phyloP scores from a whole-genome alignment of 92 coral and sea anemone genomes.

The Porites divaricata region DNA sequence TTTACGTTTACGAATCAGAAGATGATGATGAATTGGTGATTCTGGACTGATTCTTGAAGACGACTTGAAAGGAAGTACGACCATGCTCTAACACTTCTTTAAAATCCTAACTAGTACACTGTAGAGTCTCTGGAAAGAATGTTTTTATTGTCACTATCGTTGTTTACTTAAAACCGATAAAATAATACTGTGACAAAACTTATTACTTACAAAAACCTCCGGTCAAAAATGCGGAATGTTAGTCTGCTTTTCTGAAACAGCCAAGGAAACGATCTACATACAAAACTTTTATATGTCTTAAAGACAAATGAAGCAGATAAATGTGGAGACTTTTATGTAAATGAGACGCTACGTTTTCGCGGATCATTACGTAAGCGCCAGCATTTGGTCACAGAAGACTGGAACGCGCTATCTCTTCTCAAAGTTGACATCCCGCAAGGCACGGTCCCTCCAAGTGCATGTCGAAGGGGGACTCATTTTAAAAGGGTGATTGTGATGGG shows the following conservation, averaged over 20 bases:
- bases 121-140: background rate
- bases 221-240: background rate
- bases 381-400: background rate
- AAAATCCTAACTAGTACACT: background rate
- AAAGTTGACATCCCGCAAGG: slow-evolving; percentile 79
- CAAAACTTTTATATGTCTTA: background rate
- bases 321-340: background rate
- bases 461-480: slow-evolving; percentile 55
- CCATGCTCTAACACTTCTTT: background rate
- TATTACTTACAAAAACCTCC: background rate
- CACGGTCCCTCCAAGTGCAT: slow-evolving; percentile 89
- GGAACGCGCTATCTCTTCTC: slow-evolving; percentile 68
- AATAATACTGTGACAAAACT: no score
- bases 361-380: background rate
- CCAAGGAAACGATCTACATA: background rate
- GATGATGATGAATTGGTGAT: slow-evolving; percentile 3
- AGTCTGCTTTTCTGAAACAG: background rate
- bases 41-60: slow-evolving; percentile 9
- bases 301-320: background rate
- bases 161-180: background rate
- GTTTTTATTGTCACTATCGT: background rate
- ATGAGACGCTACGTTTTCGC: background rate
- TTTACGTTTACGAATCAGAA: slow-evolving; percentile 12
- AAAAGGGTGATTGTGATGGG: slow-evolving; percentile 55
- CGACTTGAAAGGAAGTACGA: background rate